Base-by-base conservation (phyloP, 2,113 vertebrate species). In the Silurus glanis region DNA sequence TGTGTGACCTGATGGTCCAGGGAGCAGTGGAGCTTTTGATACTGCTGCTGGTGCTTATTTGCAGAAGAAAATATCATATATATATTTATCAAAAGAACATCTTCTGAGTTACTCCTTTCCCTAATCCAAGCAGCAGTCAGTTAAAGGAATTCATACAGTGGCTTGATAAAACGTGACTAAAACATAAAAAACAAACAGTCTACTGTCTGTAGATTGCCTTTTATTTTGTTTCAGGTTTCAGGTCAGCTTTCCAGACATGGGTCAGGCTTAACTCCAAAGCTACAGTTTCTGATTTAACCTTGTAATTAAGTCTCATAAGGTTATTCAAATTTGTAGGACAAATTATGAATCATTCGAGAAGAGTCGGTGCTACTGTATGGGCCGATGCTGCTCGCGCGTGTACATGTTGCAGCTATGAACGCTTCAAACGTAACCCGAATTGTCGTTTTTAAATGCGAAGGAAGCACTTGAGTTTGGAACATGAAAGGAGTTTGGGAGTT, bases 401-500 rank as follows among this genome's bases (percentile, higher is more conserved):
- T 55, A 14, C 59, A 37, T 23, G 25, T 69, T 5, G 49, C 10
- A 67, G 6, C 25, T 58, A 5, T 45, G 75, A n/a, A 55, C 47
- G 17, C 45, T 84, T 84, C 69, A 17, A 19, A 75, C 19, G 37
- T 45, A 21, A 51, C 49, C 47, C 0, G 5, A 53, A 64, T 61
- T 85, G 49, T 55, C 71, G 19, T 49, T 72, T 83, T 10, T 3
- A 55, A 55, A 37, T 2, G 37, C 37, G 37, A 79, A 82, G 23
- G 47, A 72, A 45, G 58, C 17, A 21, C 45, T 55, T 14, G 66
- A 37, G 59, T 55, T 62, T 74, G 56, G 21, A 79, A 84, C 53
- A 14, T 74, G 61, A 28, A 71, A 7, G 76, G 82, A 55, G 23
- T 59, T 45, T n/a, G 67, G 69, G 37, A 80, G 74, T 86, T 83